Base-by-base conservation (phyloP, 92 coral and sea anemone species). In the Bergia puertoricense region DNA sequence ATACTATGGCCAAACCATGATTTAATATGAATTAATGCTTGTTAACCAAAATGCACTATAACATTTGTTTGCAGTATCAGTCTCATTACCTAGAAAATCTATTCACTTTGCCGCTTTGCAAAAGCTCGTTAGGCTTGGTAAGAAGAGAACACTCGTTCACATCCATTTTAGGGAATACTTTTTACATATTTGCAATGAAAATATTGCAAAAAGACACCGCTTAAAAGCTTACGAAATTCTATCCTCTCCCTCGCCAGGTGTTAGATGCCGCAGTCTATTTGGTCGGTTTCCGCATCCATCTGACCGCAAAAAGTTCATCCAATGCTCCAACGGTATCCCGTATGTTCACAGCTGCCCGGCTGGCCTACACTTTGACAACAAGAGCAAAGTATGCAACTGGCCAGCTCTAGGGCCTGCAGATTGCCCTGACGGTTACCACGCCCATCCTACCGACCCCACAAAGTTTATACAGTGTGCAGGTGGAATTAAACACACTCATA, bases 371-470 rank as follows among this genome's bases (percentile, higher is more conserved):
- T 62, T 62, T 22, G 69, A 62, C 69, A 23, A 16, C 69, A 62
- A 62, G 30, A 62, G 18, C 13, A 62, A 62, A 16, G 69, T 62
- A 0, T 62, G 69, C 69, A 62, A 62, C 69, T 62, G 69, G 69
- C 69, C 69, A 62, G 0, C 69, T 20, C 8, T 6, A 22, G 20
- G 20, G 6, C 20, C 69, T 0, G 69, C 23, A 62, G 69, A 7
- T 23, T 62, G 69, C 8, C 69, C 69, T 6, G 69, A 62, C 8
- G 90, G 90, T 1, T 79, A 80, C 42, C 77, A 88, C 22, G 74
- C 86, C 41, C 80, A 88, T 23, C 86, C 90, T 62, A 38, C 41
- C 56, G 75, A 88, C 23, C 86, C 86, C 15, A n/a, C 71, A 3
- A 80, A 86, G 1, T 88, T 80, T 72, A 80, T 88, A 5, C 39